A percentile compares a stretch with the other conserved stretches of the same genome.
phyloP scores from a whole-genome alignment of 2,888 invertebrate genomes.

The Cremastobaeus sp. region DNA sequence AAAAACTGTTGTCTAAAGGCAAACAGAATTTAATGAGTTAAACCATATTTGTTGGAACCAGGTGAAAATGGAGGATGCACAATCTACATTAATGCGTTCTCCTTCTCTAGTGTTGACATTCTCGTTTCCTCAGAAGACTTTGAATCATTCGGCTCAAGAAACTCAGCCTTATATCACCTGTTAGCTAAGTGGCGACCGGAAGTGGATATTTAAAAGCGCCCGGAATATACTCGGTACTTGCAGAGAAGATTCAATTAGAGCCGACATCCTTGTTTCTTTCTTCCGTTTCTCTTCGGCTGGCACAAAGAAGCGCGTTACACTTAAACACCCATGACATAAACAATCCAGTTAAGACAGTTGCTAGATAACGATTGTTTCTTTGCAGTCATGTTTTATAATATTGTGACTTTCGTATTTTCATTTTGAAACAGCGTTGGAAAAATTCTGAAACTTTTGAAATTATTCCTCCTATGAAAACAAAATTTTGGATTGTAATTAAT shows the following conservation, averaged over 20 bases:
- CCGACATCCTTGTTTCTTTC: conserved; percentile 53
- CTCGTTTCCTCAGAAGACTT: conserved; percentile 27
- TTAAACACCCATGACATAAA: conserved; percentile 12
- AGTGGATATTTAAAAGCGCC: conserved; percentile 58
- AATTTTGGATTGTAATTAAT: too few species aligned
- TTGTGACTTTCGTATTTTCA: too few species aligned
- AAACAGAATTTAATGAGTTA: too few species aligned
- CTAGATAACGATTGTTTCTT: conserved; percentile 27
- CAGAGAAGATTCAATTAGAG: conserved; percentile 55
- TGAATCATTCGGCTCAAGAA: conserved; percentile 42
- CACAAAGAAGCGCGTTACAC: conserved; percentile 34
- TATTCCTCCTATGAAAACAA: too few species aligned
- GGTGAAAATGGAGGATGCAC: too few species aligned
- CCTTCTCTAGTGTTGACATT: conserved; percentile 32
- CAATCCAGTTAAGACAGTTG: conserved; percentile 20
- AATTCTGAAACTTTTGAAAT: too few species aligned
- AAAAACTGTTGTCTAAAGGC: too few species aligned
- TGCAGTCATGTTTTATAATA: conserved; percentile 23
- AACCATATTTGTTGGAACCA: too few species aligned
- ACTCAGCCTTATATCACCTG: conserved; percentile 54
- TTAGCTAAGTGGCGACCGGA: conserved; percentile 59
- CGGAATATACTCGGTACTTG: conserved; percentile 30
- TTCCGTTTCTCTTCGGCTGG: conserved; percentile 20
- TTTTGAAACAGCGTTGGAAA: too few species aligned
- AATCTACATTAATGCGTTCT: too few species aligned